Conservation (phyloP, 2,888 invertebrate genomes). For the Cephus rjabovi region DNA sequence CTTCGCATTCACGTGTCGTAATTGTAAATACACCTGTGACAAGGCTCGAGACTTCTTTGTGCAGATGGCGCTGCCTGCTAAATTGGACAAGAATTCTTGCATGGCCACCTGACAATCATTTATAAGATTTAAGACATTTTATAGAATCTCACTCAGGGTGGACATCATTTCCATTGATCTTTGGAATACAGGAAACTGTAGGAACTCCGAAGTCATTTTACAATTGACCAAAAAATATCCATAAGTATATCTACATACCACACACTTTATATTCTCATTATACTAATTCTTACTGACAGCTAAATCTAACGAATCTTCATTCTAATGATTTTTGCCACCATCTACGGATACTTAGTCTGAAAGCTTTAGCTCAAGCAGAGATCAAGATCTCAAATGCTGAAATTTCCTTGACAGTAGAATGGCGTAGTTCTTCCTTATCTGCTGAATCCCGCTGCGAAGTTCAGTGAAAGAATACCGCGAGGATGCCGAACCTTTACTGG, state of each 20-base stretch:
- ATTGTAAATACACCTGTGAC: background rate
- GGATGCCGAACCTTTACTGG: background rate
- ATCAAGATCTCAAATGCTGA: background rate
- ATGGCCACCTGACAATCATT: background rate
- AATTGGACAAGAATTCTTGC: background rate
- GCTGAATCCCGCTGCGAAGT: background rate
- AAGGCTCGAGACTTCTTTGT: background rate
- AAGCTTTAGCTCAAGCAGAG: background rate
- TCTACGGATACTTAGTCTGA: background rate
- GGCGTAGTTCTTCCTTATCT: background rate
- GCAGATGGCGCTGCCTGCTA: background rate
- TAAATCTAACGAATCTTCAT: background rate
- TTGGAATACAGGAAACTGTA: background rate
- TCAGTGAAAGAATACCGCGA: background rate
- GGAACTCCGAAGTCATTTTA: background rate
- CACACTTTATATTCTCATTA: background rate
- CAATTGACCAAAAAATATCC: background rate
- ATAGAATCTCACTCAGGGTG: background rate
- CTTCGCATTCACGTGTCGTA: background rate
- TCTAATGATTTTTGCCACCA: background rate
- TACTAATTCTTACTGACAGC: background rate
- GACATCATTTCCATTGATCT: background rate
- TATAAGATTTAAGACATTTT: background rate
- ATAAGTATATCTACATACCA: background rate
- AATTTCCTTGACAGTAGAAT: background rate